These are phyloP conservation scores for Cossypha polioptera DNA, from an alignment of 2,797 vertebrate species.

Conservation along the genomic window DNA sequence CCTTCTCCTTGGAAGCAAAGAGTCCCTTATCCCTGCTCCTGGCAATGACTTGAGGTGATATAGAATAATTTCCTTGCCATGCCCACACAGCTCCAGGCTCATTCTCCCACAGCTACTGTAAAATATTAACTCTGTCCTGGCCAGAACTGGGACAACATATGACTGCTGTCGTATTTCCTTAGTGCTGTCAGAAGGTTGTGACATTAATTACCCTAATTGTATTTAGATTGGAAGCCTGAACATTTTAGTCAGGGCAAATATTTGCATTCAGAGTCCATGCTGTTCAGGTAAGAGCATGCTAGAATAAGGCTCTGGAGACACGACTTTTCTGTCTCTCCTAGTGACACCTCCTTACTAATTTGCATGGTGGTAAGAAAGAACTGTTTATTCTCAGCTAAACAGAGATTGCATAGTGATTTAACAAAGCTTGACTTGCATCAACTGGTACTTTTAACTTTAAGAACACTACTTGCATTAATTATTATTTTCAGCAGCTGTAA, in stretches of 20 bases:
- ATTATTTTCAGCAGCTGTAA: not conserved
- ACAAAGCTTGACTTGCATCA: not conserved
- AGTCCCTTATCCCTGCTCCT: not conserved
- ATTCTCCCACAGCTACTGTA: not conserved
- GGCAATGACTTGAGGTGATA: not conserved
- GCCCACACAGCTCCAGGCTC: not conserved
- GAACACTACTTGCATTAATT: not conserved
- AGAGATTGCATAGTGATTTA: not conserved
- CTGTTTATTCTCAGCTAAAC: not conserved
- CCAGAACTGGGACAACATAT: not conserved
- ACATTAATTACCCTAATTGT: not conserved
- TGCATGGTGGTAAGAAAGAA: not conserved
- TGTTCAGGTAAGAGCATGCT: not conserved
- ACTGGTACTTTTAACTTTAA: not conserved
- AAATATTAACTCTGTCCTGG: not conserved
- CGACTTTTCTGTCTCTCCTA: not conserved
- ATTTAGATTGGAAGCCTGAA: not conserved
- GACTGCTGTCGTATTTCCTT: not conserved
- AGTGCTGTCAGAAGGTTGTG: not conserved
- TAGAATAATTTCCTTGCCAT: not conserved
- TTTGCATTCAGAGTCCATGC: not conserved
- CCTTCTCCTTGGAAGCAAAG: not conserved
- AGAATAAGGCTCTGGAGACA: not conserved
- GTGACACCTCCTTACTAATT: not conserved
- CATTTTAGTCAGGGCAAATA: not conserved